These are phyloP conservation scores for Gastrophryne carolinensis DNA, from an alignment of 2,797 vertebrate species.

Conservation along the genomic window DNA sequence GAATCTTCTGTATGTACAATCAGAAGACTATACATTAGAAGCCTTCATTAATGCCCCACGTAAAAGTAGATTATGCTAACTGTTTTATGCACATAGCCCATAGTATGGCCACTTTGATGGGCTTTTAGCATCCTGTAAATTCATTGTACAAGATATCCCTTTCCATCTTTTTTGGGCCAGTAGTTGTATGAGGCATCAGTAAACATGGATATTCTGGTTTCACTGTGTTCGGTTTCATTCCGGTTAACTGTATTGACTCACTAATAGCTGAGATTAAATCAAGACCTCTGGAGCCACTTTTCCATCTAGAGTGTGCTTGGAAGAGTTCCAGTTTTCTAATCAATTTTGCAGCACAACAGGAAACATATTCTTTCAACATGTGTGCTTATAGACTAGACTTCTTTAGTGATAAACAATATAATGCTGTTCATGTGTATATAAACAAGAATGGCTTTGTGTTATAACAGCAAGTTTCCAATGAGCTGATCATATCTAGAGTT, in stretches of 20 bases:
- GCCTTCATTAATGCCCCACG: not conserved
- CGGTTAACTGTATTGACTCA: constrained; percentile 50
- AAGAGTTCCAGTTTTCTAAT: constrained; percentile 35
- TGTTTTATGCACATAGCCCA: not conserved
- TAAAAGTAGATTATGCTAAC: not conserved
- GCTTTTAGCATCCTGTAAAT: not conserved
- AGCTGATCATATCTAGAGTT: constrained; percentile 1
- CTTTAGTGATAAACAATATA: constrained; percentile 6
- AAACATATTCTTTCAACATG: constrained; percentile 28
- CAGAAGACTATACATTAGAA: not conserved
- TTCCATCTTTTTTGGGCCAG: not conserved
- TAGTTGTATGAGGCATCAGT: constrained; percentile 32
- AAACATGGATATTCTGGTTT: constrained; percentile 43
- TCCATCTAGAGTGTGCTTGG: constrained; percentile 48
- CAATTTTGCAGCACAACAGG: constrained; percentile 35
- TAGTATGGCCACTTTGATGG: too few relatives aligned
- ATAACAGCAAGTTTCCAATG: too few relatives aligned
- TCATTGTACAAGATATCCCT: not conserved
- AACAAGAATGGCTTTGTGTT: not conserved
- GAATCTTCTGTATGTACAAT: too few relatives aligned
- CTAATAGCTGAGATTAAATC: constrained; percentile 52
- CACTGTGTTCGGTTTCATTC: constrained; percentile 45
- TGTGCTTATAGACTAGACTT: constrained; percentile 23
- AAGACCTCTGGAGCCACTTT: constrained; percentile 51
- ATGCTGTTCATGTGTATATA: not conserved